Conservation (phyloP, 2,113 vertebrate species). For the Catagonus wagneri region DNA sequence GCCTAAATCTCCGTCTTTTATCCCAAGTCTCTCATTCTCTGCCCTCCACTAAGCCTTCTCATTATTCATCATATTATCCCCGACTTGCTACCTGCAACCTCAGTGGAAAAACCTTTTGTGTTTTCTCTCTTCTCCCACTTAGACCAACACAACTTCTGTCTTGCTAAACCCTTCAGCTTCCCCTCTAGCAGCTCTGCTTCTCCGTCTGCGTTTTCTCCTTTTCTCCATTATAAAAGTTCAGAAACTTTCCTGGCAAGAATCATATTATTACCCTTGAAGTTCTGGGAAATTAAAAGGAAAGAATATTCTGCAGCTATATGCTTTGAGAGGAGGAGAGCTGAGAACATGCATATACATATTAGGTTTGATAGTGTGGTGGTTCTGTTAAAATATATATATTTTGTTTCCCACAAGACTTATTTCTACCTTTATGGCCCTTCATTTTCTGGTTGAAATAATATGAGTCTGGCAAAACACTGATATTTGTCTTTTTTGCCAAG, state of each 20-base stretch:
- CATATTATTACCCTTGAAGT: neutral
- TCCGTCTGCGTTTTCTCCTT: neutral
- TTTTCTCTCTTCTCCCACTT: neutral
- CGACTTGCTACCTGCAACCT: fast-evolving
- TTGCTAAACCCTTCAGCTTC: neutral
- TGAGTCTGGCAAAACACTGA: slow-evolving; percentile 30
- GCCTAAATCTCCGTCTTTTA: neutral
- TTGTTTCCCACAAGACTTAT: slow-evolving; percentile 44
- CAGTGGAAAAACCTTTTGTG: neutral
- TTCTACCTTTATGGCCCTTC: slow-evolving; percentile 20
- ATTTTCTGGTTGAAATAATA: slow-evolving; percentile 59
- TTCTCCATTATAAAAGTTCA: neutral
- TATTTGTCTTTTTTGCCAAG: slow-evolving; percentile 68
- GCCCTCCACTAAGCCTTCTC: neutral
- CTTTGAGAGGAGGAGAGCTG: neutral
- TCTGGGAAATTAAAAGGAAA: neutral
- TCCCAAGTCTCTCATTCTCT: neutral
- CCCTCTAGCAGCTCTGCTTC: fast-evolving
- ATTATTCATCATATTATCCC: too few relatives aligned
- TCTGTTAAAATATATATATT: neutral
- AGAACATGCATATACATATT: slow-evolving; percentile 7
- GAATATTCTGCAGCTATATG: neutral
- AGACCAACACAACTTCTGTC: neutral
- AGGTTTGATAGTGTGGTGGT: neutral
- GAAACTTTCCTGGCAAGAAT: slow-evolving; percentile 22